Evolutionary conservation across 2,888 invertebrate species (phyloP), one percentile per base, ranked within the genome.

Genomic region (Clunio marinus): DNA sequence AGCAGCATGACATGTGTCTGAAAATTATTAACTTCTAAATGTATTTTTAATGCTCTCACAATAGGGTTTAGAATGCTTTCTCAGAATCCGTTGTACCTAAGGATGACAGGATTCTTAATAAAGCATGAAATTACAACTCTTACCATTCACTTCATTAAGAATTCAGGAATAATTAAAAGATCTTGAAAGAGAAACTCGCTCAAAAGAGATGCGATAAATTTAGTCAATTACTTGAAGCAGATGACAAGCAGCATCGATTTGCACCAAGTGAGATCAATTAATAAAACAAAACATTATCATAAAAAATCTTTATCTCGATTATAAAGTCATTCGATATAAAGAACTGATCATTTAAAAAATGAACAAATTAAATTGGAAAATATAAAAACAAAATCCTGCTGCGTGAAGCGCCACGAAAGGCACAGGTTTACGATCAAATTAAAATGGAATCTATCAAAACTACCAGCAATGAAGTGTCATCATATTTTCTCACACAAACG

Each of bases 21-120:
- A 45, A 65, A 65, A 65, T 46, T 65, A 65, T 46, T 65, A 65
- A 65, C 62, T 62, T 62, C 62, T 62, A 20, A 51, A 51, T 51
- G 51, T 51, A 51, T 17, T 51, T 51, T 51, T 51, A 51, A 51
- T 51, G 51, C 51, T 22, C 22, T 51, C 51, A 51, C 51, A 51
- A 51, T 51, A 17, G 51, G 51, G 17, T n/a, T 51, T 22, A 51
- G 51, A 51, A 22, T 8, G 51, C n/a, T 17, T 51, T 51, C 51
- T 13, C 17, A 13, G 51, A 51, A 51, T 32, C 13, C 13, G 35
- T 32, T 32, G 51, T 17, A 2, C 51, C 51, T 22, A 51, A 20
- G n/a, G n/a, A n/a, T n/a, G 41, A 41, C 10, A 41, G 41, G 22
- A 51, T 22, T 22, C 20, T 51, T 22, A 51, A 51, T n/a, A 51